These are phyloP conservation scores for Archips crataeganus DNA, from an alignment of 2,888 invertebrate genomes.

Conservation along the genomic window DNA sequence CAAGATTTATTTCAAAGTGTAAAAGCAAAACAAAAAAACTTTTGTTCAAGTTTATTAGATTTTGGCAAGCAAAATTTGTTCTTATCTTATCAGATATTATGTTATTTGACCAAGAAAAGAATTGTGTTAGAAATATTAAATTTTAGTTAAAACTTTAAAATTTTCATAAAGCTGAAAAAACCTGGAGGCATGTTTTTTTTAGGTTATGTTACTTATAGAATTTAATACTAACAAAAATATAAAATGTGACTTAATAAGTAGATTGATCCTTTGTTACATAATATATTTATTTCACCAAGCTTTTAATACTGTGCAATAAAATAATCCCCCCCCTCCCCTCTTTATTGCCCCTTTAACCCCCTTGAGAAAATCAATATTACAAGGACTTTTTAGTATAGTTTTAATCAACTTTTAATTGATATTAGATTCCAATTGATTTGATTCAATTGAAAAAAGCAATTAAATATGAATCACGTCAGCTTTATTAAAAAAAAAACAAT, in stretches of 20 bases:
- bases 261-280: background rate
- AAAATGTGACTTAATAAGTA: background rate
- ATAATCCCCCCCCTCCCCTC: background rate
- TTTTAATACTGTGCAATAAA: constrained; percentile 25
- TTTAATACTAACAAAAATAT: background rate
- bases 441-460: no score
- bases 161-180: background rate
- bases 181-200: constrained; percentile 27
- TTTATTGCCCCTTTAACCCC: background rate
- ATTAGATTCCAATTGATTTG: no score
- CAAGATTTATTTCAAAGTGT: no score
- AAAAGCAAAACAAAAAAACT: no score
- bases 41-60: no score
- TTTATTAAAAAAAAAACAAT: no score
- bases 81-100: no score
- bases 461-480: no score
- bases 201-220: constrained; percentile 15
- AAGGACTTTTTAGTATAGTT: background rate
- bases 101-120: no score
- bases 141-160: background rate
- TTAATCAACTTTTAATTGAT: no score
- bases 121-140: background rate
- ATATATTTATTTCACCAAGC: background rate
- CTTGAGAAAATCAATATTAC: background rate
- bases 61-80: no score